Base-by-base conservation (phyloP, 2,113 vertebrate species). In the Megaceryle maxima region DNA sequence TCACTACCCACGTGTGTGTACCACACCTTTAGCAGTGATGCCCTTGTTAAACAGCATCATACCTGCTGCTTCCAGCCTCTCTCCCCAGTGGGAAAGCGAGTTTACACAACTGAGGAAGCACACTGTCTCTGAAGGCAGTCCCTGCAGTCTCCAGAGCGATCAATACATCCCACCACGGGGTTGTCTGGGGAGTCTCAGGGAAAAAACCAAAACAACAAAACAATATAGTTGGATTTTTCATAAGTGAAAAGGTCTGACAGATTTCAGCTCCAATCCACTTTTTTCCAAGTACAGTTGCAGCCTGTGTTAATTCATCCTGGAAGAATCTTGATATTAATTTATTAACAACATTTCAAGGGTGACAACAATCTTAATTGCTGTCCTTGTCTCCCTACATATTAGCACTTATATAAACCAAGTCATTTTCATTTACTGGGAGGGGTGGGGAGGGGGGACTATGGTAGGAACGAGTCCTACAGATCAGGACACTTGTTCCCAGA, bases 101-200 rank as follows among this genome's bases (percentile, higher is more conserved):
- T 43, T 88, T 29, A 72, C 56, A 35, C 51, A 31, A 37, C 25
- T 11, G 26, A 83, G 63, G 39, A 76, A 33, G 16, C 39, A 60
- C 51, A 8, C n/a, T 16, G 57, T 29, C 39, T 75, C 66, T 21
- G 39, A 53, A 77, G 48, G 66, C 20, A 62, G 17, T 13, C 25
- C 24, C 60, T 72, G 50, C 26, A 60, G 43, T 3, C 37, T 83
- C 62, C 59, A 73, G 31, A 92, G 37, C 0, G 0, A 51, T 12
- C 35, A 16, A 17, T 72, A 94, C 87, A 95, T 84, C 96, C 95
- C 86, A 90, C 43, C 75, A 41, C 39, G 74, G 70, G 86, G 89
- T 79, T 64, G 46, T 35, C 78, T 81, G 87, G 4, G 50, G 63
- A 96, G 87, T 70, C 29, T 67, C 4, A 9, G 16, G 13, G 26